Evolutionary conservation across 2,113 vertebrate genomes (phyloP).

Genomic region (Cavia porcellus): DNA sequence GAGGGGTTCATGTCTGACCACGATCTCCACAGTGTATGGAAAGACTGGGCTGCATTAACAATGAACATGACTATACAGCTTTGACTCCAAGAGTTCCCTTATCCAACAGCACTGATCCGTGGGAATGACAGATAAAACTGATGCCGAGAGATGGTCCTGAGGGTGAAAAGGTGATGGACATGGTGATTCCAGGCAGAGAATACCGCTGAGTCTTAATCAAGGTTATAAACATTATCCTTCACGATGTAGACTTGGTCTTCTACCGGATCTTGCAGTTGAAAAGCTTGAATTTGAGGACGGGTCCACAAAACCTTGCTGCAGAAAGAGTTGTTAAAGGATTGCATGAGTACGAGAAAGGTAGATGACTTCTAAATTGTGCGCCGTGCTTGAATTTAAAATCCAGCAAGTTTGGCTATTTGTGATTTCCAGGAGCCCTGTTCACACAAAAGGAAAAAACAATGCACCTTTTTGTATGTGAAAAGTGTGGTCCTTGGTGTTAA

Average conservation of each 20-base stretch:
- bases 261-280: not conserved
- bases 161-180: not conserved
- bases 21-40: not conserved
- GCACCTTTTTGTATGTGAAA: not conserved
- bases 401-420: not conserved
- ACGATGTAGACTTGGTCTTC: conserved; percentile 74
- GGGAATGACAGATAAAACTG: not conserved
- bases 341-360: not conserved
- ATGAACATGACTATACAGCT: not conserved
- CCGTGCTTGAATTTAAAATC: not conserved
- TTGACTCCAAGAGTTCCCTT: not conserved
- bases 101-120: not conserved
- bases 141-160: not conserved
- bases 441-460: not conserved
- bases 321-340: conserved; percentile 9
- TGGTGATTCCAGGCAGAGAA: not conserved
- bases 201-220: not conserved
- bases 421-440: not conserved
- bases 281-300: not conserved
- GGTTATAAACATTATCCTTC: not conserved
- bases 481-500: not conserved
- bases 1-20: not conserved
- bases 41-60: not conserved
- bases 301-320: conserved; percentile 51
- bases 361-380: not conserved